Evolutionary conservation across 2,113 vertebrate species (phyloP), one percentile per base, ranked within the genome.

Genomic region (Ceyx cyanopectus): DNA sequence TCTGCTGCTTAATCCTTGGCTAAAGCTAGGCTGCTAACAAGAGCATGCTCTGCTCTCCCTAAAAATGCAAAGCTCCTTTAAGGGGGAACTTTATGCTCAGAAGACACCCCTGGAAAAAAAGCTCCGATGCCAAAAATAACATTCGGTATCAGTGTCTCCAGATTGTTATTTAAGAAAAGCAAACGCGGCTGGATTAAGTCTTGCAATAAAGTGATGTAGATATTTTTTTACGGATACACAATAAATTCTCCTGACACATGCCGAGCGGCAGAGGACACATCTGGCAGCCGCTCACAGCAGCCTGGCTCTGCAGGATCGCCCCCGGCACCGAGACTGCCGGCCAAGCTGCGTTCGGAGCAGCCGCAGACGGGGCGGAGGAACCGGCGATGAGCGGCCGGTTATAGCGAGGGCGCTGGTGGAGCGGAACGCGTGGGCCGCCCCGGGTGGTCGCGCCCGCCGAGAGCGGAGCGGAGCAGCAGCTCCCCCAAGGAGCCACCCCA

Each of bases 101-200:
- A 21, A 1, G 41, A 21, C 32, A 29, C 23, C 17, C 14, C 54
- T 6, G 22, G 15, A 13, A n/a, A 11, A n/a, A 37, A 14, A 20
- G 46, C 53, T 14, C 20, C 4, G 15, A 1, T 2, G 27, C 11
- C 16, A 12, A 11, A 24, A 24, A 4, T 2, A 16, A 27, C 9
- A 23, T 46, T 3, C 11, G 20, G 1, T 9, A 6, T 15, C 1
- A 34, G 2, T 3, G 3, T 9, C 41, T 46, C 43, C 7, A 1
- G 12, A 73, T 29, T 5, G 41, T 7, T 37, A 2, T 2, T 45
- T n/a, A 18, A 20, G 30, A 6, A 40, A 48, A 16, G 43, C 11
- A 24, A 19, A 10, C 7, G 5, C 2, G 40, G 23, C 48, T 8
- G 40, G 29, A 16, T 17, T 4, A 27, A 77, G 43, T 6, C 48